These are phyloP conservation scores for Oncorhynchus nerka DNA, from an alignment of 2,113 vertebrate species.

Conservation along the genomic window DNA sequence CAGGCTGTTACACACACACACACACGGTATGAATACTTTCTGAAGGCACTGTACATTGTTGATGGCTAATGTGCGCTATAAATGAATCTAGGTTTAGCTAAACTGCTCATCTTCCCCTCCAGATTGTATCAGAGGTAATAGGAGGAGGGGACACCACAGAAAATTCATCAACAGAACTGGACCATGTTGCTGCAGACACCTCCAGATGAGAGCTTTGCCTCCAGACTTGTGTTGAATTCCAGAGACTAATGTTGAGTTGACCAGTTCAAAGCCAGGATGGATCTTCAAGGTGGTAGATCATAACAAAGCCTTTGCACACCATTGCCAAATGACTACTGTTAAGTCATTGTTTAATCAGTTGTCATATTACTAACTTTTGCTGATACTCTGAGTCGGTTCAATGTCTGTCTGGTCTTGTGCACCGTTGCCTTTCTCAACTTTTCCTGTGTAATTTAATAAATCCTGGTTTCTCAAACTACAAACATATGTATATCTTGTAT, in stretches of 20 bases:
- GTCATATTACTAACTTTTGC: not conserved
- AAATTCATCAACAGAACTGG: slow-evolving; percentile 34
- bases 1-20: no score
- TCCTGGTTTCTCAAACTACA: not conserved
- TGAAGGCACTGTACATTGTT: no score
- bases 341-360: not conserved
- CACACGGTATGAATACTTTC: no score
- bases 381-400: not conserved
- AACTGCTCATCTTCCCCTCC: not conserved
- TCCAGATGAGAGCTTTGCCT: slow-evolving; percentile 48
- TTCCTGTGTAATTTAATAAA: not conserved
- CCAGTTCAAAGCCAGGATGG: not conserved
- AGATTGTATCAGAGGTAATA: slow-evolving; percentile 60
- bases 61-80: not conserved
- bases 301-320: not conserved
- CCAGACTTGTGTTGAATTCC: not conserved
- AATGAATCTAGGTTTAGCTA: not conserved
- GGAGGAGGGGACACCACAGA: slow-evolving; percentile 45
- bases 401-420: not conserved
- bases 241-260: slow-evolving; percentile 1
- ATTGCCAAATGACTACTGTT: not conserved
- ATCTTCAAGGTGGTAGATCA: slow-evolving; percentile 8
- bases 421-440: not conserved
- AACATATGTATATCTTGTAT: not conserved
- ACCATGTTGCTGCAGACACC: slow-evolving; percentile 33